A percentile compares a stretch with the other conserved stretches of the same genome.
Conservation (phyloP, 1,140 invertebrate species). For the Drosophila parabipectinata region DNA sequence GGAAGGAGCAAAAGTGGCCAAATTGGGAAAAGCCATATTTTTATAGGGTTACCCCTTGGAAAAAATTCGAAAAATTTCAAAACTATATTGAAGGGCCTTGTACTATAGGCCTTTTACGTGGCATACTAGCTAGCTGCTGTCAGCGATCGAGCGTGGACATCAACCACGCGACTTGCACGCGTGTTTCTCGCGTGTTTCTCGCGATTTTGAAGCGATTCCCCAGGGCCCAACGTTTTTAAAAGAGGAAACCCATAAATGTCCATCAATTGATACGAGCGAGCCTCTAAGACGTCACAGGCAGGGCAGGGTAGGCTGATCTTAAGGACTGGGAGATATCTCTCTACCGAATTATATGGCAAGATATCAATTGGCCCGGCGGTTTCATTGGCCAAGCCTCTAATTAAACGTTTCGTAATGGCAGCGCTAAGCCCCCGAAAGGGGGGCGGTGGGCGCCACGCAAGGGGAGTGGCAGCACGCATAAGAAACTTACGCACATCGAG, state of each 20-base stretch:
- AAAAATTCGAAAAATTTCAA: no score
- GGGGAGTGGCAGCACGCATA: constrained; percentile 24
- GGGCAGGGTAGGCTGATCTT: neutral
- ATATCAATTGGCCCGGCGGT: constrained; percentile 17
- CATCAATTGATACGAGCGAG: neutral
- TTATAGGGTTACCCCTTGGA: no score
- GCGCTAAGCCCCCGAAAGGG: constrained; percentile 38
- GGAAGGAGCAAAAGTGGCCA: no score
- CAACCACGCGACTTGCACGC: constrained; percentile 38
- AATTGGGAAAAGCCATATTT: no score
- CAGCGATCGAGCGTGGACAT: constrained; percentile 27
- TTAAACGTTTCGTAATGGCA: constrained; percentile 76
- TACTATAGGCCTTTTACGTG: neutral
- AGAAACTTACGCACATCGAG: neutral
- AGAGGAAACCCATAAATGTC: neutral
- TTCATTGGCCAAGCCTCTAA: constrained; percentile 67
- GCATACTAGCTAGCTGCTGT: constrained; percentile 32
- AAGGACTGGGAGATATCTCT: neutral
- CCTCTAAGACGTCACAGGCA: constrained; percentile 15
- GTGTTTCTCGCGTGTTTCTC: constrained; percentile 19
- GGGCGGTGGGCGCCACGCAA: constrained; percentile 17
- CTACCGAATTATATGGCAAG: constrained; percentile 3
- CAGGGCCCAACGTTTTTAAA: neutral
- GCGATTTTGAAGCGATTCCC: constrained; percentile 20
- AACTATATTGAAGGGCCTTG: no score